Conservation (phyloP, 2,888 invertebrate species). For the Trichacis sp. region DNA sequence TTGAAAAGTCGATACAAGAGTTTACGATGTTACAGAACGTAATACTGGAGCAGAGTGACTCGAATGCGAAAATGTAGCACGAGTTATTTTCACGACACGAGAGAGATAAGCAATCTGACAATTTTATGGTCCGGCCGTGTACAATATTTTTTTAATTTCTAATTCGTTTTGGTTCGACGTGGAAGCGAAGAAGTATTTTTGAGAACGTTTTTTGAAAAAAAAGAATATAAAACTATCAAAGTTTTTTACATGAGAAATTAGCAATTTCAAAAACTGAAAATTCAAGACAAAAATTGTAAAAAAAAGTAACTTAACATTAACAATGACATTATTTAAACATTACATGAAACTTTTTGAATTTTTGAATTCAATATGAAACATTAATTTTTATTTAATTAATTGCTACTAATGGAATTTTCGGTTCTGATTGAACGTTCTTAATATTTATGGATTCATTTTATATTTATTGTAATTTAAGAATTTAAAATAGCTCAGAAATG, state of each 20-base stretch:
- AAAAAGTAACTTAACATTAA: too few species aligned
- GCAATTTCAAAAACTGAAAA: not conserved
- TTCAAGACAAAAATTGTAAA: not conserved
- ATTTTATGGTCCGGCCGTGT: constrained; percentile 58
- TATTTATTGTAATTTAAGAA: too few species aligned
- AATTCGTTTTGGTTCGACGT: constrained; percentile 24
- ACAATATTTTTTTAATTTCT: constrained; percentile 20
- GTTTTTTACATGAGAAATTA: not conserved
- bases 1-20: not conserved
- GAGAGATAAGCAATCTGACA: constrained; percentile 44
- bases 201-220: constrained; percentile 12
- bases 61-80: constrained; percentile 28
- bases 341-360: too few species aligned
- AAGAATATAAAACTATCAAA: too few species aligned
- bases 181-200: constrained; percentile 42
- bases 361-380: too few species aligned
- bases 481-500: constrained; percentile 37
- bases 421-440: too few species aligned
- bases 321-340: too few species aligned
- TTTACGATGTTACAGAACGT: not conserved
- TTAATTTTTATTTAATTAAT: too few species aligned
- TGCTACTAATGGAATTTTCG: too few species aligned
- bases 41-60: constrained; percentile 12
- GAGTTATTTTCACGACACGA: constrained; percentile 17
- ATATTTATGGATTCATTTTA: too few species aligned